These are phyloP conservation scores for Pleuronectes platessa DNA, from an alignment of 2,113 vertebrate genomes.

Conservation along the genomic window DNA sequence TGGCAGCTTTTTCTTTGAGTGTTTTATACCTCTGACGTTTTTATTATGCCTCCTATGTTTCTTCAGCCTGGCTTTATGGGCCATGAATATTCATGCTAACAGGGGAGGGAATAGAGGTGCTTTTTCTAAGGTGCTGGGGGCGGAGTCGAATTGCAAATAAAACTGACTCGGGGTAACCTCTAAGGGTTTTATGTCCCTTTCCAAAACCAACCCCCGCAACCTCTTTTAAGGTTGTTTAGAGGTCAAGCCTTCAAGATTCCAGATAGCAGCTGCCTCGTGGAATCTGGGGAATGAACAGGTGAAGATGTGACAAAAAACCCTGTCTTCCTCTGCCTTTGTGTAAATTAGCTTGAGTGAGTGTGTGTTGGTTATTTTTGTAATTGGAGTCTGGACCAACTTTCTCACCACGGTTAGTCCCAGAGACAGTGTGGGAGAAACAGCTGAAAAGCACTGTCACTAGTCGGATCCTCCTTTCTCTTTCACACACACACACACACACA, in stretches of 20 bases:
- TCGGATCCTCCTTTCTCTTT: constrained; percentile 49
- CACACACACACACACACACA: constrained; percentile 22
- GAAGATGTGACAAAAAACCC: constrained; percentile 66
- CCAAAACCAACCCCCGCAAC: not conserved
- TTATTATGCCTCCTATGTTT: constrained; percentile 63
- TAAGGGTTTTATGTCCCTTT: constrained; percentile 1
- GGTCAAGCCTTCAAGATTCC: constrained; percentile 56
- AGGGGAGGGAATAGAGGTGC: constrained; percentile 17
- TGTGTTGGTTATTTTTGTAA: constrained; percentile 22
- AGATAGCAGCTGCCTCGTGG: constrained; percentile 70
- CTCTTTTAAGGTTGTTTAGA: constrained; percentile 55
- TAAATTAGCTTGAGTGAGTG: not conserved
- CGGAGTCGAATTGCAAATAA: constrained; percentile 41
- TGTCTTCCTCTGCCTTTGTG: constrained; percentile 38
- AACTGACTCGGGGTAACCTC: constrained; percentile 35
- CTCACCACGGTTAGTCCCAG: constrained; percentile 56
- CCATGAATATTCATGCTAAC: constrained; percentile 71
- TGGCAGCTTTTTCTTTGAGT: constrained; percentile 47
- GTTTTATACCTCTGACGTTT: constrained; percentile 71
- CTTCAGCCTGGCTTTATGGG: constrained; percentile 60
- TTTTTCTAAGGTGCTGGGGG: constrained; percentile 37
- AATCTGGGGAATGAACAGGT: constrained; percentile 77
- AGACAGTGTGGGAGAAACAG: constrained; percentile 53
- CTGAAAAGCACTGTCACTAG: constrained; percentile 54
- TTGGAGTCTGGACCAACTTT: constrained; percentile 45